phyloP scores from a whole-genome alignment of 2,888 invertebrate genomes.

The Caenorhabditis sulstoni region DNA sequence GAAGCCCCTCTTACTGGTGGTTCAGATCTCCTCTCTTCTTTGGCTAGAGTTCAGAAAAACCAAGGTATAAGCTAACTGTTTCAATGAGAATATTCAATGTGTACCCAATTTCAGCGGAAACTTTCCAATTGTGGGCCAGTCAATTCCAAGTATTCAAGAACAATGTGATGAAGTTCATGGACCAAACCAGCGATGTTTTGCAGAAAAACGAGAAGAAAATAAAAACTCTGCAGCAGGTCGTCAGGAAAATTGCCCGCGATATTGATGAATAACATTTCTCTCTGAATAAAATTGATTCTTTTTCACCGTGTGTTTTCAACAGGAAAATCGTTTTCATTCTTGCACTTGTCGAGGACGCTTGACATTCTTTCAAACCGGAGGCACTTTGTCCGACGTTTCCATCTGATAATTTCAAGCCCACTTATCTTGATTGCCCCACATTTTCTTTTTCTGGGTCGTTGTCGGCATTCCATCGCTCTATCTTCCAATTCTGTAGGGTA shows the following conservation, averaged over 20 bases:
- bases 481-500: too few relatives aligned
- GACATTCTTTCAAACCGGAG: slow-evolving; percentile 6
- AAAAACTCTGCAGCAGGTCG: slow-evolving; percentile 43
- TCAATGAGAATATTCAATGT: not conserved
- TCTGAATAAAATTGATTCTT: too few relatives aligned
- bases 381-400: slow-evolving; percentile 7
- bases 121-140: slow-evolving; percentile 37
- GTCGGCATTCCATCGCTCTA: not conserved
- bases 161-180: slow-evolving; percentile 51
- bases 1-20: too few relatives aligned
- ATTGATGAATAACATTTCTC: slow-evolving; percentile 12
- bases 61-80: slow-evolving; percentile 26
- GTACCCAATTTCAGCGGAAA: slow-evolving; percentile 54
- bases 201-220: slow-evolving; percentile 48
- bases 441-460: not conserved
- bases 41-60: slow-evolving; percentile 39
- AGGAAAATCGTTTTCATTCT: not conserved
- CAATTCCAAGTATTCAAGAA: slow-evolving; percentile 53
- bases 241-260: slow-evolving; percentile 29
- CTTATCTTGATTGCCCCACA: slow-evolving; percentile 50
- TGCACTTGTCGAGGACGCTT: not conserved
- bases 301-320: slow-evolving; percentile 1
- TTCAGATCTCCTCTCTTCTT: slow-evolving; percentile 12
- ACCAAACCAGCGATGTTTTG: slow-evolving; percentile 29
- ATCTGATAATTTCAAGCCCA: slow-evolving; percentile 17